A percentile compares a stretch with the other conserved stretches of the same genome.
Evolutionary conservation across 23 tunicate genomes (phyloP).

Genomic region (Oikopleura vanhoeffeni): DNA sequence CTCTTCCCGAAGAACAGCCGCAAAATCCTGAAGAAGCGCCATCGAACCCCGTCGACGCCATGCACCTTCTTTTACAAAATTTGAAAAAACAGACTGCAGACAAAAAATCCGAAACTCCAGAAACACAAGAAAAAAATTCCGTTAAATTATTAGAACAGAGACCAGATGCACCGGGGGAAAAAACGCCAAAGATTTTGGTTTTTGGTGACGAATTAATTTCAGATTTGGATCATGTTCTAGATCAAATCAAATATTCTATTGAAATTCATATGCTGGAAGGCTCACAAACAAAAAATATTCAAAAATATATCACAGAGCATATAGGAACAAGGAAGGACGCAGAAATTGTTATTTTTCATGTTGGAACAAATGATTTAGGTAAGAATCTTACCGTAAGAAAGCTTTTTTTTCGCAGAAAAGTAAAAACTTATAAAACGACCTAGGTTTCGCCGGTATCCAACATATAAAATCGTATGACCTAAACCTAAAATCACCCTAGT

Average conservation of each 20-base stretch:
- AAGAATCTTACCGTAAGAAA: no score
- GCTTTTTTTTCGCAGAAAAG: no score
- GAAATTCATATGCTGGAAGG: constrained; percentile 15
- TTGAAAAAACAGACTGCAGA: background rate
- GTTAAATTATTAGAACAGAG: background rate
- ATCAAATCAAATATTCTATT: background rate
- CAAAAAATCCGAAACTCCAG: background rate
- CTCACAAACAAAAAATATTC: background rate
- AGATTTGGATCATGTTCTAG: background rate
- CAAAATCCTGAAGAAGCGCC: background rate
- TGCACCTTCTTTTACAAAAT: background rate
- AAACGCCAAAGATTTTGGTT: background rate
- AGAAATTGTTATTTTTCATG: background rate
- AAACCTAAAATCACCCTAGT: no score
- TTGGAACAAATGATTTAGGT: constrained; percentile 8
- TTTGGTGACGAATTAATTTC: background rate
- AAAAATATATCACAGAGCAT: background rate
- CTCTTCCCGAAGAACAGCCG: background rate
- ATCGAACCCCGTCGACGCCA: background rate
- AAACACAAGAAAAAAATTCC: background rate
- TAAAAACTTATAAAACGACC: no score
- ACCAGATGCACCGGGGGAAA: background rate
- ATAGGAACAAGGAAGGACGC: constrained; percentile 11
- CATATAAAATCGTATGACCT: no score
- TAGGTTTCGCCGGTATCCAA: no score